These are phyloP conservation scores for Scotopteryx bipunctaria DNA, from an alignment of 2,888 invertebrate species.

Conservation along the genomic window DNA sequence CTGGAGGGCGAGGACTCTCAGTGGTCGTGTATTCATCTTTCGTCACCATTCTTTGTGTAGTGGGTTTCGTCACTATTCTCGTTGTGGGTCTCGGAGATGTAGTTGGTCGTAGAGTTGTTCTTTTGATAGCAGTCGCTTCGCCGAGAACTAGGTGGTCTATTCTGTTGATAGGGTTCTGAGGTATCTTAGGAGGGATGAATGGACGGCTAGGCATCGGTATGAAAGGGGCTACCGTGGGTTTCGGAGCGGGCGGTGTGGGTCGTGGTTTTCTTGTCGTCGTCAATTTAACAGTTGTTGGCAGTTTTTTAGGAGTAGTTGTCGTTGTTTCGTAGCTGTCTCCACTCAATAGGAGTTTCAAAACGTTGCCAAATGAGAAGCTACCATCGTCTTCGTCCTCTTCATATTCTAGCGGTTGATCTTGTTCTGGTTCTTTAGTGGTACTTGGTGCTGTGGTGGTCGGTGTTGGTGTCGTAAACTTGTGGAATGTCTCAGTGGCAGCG, in stretches of 20 bases:
- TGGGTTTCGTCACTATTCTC: constrained; percentile 30
- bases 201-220: constrained; percentile 57
- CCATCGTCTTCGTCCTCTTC: constrained; percentile 74
- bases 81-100: constrained; percentile 40
- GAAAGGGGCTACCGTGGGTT: constrained; percentile 50
- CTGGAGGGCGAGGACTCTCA: constrained; percentile 45
- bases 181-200: constrained; percentile 53
- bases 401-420: constrained; percentile 56
- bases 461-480: constrained; percentile 17
- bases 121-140: constrained; percentile 69
- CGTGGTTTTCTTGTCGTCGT: constrained; percentile 37
- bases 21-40: constrained; percentile 44
- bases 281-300: constrained; percentile 31
- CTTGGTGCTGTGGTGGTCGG: constrained; percentile 34
- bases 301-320: constrained; percentile 40
- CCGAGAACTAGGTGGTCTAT: constrained; percentile 75
- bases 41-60: constrained; percentile 36
- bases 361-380: constrained; percentile 84
- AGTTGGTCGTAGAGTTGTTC: constrained; percentile 51
- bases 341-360: constrained; percentile 84
- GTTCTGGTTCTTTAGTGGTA: constrained; percentile 38
- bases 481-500: constrained; percentile 16
- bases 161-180: constrained; percentile 59
- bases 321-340: constrained; percentile 73
- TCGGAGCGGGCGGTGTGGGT: constrained; percentile 31